Evolutionary conservation across 2,797 vertebrate species (phyloP).

Genomic region (Helicolenus hilgendorfi): DNA sequence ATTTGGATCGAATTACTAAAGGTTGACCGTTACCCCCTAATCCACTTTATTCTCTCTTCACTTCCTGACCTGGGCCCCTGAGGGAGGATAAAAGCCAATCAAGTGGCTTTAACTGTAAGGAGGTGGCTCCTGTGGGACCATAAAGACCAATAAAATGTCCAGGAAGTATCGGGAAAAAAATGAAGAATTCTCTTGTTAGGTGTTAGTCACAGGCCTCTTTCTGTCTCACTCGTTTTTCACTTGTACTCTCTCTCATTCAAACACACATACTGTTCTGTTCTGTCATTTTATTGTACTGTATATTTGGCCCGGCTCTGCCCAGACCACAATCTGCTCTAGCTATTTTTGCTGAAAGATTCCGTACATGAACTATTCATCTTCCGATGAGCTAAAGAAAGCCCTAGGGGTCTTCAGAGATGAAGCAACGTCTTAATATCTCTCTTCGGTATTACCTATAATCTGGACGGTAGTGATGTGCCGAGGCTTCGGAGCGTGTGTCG

Average conservation of each 20-base stretch:
- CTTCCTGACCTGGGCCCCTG: conserved; percentile 31
- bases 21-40: conserved; percentile 36
- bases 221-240: not conserved
- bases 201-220: conserved; percentile 45
- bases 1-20: conserved; percentile 49
- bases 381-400: not conserved
- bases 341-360: not conserved
- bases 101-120: conserved; percentile 51
- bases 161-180: conserved; percentile 35
- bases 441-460: not conserved
- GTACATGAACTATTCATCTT: not conserved
- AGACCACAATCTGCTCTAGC: not conserved
- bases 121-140: conserved; percentile 33
- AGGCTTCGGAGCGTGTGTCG: too few relatives aligned
- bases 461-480: not conserved
- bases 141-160: conserved; percentile 49
- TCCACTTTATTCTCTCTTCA: conserved; percentile 52
- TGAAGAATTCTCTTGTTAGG: conserved; percentile 40
- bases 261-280: not conserved
- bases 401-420: not conserved
- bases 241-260: not conserved
- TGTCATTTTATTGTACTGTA: not conserved
- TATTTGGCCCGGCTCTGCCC: not conserved
- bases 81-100: conserved; percentile 63
- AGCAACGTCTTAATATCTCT: not conserved